Conservation (phyloP, 2,888 invertebrate genomes). For the Anarsia innoxiella region DNA sequence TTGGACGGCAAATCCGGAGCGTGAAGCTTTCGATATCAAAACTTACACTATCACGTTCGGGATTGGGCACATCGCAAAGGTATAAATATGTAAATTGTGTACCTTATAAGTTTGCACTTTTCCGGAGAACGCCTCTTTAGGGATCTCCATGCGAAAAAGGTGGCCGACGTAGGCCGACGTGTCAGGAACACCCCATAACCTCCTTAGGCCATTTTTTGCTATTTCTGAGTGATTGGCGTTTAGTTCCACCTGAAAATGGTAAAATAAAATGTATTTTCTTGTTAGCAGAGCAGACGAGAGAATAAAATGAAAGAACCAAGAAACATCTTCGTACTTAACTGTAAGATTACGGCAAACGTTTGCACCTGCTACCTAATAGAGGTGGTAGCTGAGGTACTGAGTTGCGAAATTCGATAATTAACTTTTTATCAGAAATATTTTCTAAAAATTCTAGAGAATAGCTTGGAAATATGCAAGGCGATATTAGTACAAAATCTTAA, state of each 20-base stretch:
- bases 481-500: no score
- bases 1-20: no score
- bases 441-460: no score
- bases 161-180: slow-evolving; percentile 81
- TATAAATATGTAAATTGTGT: slow-evolving; percentile 24
- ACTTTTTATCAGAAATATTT: no score
- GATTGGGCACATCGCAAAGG: background rate
- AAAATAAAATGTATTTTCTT: background rate
- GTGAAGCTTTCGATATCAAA: no score
- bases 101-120: slow-evolving; percentile 82
- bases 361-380: no score
- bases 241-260: slow-evolving; percentile 51
- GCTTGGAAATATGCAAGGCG: no score
- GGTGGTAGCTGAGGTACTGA: no score
- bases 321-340: background rate
- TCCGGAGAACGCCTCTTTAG: slow-evolving; percentile 81
- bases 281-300: no score
- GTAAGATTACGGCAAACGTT: no score
- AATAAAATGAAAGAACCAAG: background rate
- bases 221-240: slow-evolving; percentile 66
- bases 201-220: slow-evolving; percentile 67
- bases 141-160: slow-evolving; percentile 82
- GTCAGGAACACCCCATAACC: slow-evolving; percentile 77
- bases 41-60: slow-evolving; percentile 1
- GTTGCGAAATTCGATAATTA: no score